Base-by-base conservation (phyloP, 2,797 vertebrate genomes). In the Danio albolineatus region DNA sequence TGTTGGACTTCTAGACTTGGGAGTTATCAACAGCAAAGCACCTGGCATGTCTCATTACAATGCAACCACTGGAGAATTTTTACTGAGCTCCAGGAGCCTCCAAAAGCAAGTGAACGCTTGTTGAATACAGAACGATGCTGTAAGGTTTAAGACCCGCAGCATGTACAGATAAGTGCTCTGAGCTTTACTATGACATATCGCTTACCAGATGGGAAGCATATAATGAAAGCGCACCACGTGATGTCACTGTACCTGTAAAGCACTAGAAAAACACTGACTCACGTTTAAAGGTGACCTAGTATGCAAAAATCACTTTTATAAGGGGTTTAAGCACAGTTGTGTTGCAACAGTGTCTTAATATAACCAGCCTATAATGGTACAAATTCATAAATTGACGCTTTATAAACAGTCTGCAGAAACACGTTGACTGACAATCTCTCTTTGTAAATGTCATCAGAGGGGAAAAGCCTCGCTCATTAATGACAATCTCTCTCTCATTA, bases 21-120 rank as follows among this genome's bases (percentile, higher is more conserved):
- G 73, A 75, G 62, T 81, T 74, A 81, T 67, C 79, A 67, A 74
- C 44, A 60, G 54, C 79, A 69, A 44, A 79, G 67, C 77, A 79
- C 77, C 77, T 79, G 66, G 77, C 48, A 72, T 62, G 77, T 72
- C 59, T 79, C 57, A 64, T 79, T 79, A 72, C 67, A 79, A 64
- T 36, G 54, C 57, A 64, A 64, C 17, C 57, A 72, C 46, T 56
- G 59, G 46, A 78, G 67, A 38, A 71, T 74, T 51, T 51, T 65
- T 39, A 62, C n/a, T 49, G 48, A 54, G 78, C 78, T 67, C 46
- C 71, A 44, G 67, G 48, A 72, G 65, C 43, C 44, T 51, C n/a
- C n/a, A 57, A 77, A 73, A 57, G 75, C 62, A 19, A 67, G 44
- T 16, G 2, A 53, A 78, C 4, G 17, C 46, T 51, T 70, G 44